These are phyloP conservation scores for Vanessa tameamea DNA, from an alignment of 1,140 invertebrate genomes.

Conservation along the genomic window DNA sequence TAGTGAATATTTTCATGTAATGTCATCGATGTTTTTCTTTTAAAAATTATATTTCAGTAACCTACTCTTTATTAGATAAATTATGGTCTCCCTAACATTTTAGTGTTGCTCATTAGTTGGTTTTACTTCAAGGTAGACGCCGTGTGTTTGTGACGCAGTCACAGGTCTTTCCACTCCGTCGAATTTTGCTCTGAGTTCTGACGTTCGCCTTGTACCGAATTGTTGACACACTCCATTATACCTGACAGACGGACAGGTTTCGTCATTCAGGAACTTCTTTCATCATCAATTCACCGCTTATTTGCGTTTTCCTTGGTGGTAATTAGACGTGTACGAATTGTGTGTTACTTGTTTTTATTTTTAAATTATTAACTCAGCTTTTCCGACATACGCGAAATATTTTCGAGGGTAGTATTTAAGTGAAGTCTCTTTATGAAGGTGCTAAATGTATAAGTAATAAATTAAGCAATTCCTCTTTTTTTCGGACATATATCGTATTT, in stretches of 20 bases:
- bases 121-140: constrained; percentile 11
- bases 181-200: constrained; percentile 15
- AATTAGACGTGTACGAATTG: background rate
- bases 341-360: background rate
- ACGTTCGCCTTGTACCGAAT: constrained; percentile 21
- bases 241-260: background rate
- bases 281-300: background rate
- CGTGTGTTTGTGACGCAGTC: constrained; percentile 17
- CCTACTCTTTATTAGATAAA: background rate
- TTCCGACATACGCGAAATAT: background rate
- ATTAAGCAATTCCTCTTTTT: too few relatives aligned
- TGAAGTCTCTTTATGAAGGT: too few relatives aligned
- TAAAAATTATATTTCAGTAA: background rate
- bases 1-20: background rate
- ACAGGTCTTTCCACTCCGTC: constrained; percentile 29
- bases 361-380: background rate
- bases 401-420: background rate
- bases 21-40: background rate
- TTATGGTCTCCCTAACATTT: constrained; percentile 3
- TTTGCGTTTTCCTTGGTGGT: background rate
- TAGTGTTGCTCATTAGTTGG: constrained; percentile 9
- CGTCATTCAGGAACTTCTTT: constrained; percentile 6
- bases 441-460: too few relatives aligned
- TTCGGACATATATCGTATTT: too few relatives aligned
- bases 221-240: constrained; percentile 28